These are phyloP conservation scores for Rhinophrynus dorsalis DNA, from an alignment of 2,797 vertebrate genomes.

Conservation along the genomic window DNA sequence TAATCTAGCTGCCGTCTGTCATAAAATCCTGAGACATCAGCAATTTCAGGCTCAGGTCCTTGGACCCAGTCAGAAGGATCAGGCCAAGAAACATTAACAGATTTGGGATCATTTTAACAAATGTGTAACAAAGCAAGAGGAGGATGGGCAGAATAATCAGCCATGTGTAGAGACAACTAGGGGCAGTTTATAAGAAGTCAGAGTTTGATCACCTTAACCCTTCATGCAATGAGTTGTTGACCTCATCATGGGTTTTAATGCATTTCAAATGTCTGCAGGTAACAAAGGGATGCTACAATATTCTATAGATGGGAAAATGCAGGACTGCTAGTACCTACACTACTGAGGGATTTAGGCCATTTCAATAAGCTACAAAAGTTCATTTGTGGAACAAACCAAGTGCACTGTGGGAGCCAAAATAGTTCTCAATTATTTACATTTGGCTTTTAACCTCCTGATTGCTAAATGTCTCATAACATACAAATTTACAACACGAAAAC, in stretches of 20 bases:
- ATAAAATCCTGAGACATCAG: constrained; percentile 13
- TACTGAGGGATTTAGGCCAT: too few species aligned
- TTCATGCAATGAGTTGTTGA: too few species aligned
- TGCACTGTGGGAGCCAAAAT: too few species aligned
- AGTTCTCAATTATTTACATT: too few species aligned
- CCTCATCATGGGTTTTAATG: too few species aligned
- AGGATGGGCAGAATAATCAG: not conserved
- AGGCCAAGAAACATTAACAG: constrained; percentile 23
- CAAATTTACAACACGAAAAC: too few species aligned
- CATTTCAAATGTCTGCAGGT: not conserved
- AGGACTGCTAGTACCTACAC: too few species aligned
- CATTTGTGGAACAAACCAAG: too few species aligned
- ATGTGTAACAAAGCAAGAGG: not conserved
- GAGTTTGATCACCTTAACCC: not conserved
- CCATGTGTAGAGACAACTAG: not conserved
- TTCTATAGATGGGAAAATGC: constrained; percentile 2
- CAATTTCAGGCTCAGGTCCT: not conserved
- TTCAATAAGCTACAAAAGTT: too few species aligned
- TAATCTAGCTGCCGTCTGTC: not conserved
- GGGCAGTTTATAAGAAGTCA: not conserved
- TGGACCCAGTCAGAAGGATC: not conserved
- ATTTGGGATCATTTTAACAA: not conserved
- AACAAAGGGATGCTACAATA: not conserved
- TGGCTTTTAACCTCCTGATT: too few species aligned
- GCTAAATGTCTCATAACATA: too few species aligned